These are phyloP conservation scores for Ia io DNA, from an alignment of 2,113 vertebrate species.

Conservation along the genomic window DNA sequence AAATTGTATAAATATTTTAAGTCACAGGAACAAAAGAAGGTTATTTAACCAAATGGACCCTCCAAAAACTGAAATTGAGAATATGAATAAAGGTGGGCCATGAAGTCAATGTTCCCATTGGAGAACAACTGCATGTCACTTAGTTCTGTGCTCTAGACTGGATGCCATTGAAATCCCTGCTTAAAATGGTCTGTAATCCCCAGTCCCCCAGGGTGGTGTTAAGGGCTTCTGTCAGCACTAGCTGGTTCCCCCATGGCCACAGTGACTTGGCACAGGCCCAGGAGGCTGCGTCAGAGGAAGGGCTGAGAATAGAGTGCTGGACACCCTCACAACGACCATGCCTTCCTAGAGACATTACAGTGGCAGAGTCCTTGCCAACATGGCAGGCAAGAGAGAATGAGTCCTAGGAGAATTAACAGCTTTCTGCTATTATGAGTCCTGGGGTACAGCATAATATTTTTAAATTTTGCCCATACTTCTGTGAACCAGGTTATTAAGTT, in stretches of 20 bases:
- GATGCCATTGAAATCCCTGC: neutral
- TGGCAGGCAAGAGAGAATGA: neutral
- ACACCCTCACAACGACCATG: neutral
- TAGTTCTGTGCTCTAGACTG: neutral
- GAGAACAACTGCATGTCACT: neutral
- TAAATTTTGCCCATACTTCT: neutral
- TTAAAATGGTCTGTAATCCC: neutral
- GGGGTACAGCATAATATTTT: neutral
- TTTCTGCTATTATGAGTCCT: neutral
- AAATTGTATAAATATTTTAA: constrained; percentile 29
- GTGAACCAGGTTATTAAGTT: neutral
- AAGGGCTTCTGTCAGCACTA: neutral
- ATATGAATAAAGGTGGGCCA: neutral
- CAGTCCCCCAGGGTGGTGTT: neutral
- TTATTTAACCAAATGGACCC: neutral
- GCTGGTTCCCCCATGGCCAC: neutral
- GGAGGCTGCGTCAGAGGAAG: neutral
- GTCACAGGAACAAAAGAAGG: neutral
- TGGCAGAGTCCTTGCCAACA: neutral
- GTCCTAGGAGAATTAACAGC: neutral
- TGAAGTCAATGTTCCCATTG: neutral
- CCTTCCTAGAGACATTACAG: neutral
- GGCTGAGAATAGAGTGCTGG: neutral
- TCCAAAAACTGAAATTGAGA: constrained; percentile 1
- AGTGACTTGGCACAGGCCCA: neutral